Evolutionary conservation across 2,113 vertebrate species (phyloP).

Genomic region (Colossoma macropomum): DNA sequence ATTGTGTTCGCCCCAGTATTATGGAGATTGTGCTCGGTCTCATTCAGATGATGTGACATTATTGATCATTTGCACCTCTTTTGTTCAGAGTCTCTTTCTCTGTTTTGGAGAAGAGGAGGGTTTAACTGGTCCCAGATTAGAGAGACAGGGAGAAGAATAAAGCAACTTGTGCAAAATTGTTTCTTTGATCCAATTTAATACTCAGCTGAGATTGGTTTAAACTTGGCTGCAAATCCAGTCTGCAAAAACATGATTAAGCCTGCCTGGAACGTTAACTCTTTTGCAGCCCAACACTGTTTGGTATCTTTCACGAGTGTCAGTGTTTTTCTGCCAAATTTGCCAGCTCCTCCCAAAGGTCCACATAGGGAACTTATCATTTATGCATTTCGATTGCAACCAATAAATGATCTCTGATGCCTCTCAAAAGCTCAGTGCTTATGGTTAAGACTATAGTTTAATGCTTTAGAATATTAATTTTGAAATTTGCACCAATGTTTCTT

Average conservation of each 20-base stretch:
- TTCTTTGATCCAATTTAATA: constrained; percentile 17
- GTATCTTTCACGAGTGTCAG: too few species aligned
- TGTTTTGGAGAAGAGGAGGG: background rate
- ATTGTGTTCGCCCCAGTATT: constrained; percentile 57
- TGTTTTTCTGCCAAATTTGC: too few species aligned
- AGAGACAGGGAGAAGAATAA: background rate
- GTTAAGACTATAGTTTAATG: too few species aligned
- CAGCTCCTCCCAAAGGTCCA: too few species aligned
- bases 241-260: background rate
- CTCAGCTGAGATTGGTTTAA: constrained; percentile 30
- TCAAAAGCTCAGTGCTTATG: too few species aligned
- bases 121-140: too few species aligned
- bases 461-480: too few species aligned
- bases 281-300: background rate
- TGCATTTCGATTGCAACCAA: too few species aligned
- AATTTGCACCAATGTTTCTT: too few species aligned
- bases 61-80: constrained; percentile 48
- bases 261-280: constrained; percentile 1
- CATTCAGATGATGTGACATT: constrained; percentile 53
- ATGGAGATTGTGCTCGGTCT: constrained; percentile 51
- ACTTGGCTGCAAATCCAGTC: constrained; percentile 1
- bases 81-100: constrained; percentile 29
- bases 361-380: too few species aligned
- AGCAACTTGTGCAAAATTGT: background rate
- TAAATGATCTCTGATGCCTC: too few species aligned